Base-by-base conservation (phyloP, 2,888 invertebrate genomes). In the Rhodophaea formosa region DNA sequence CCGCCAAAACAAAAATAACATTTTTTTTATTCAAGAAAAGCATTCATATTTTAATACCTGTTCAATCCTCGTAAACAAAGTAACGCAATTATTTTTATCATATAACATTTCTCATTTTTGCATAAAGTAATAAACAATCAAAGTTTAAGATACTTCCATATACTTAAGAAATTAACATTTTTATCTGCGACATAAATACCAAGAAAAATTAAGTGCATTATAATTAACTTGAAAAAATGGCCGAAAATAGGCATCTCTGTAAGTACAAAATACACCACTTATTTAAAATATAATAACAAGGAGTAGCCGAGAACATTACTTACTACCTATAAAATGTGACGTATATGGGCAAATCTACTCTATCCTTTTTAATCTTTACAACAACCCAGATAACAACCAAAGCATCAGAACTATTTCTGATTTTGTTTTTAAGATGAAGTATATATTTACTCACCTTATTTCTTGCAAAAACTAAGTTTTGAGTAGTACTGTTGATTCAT, bases 171-270 rank as follows among this genome's bases (percentile, higher is more conserved):
- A 10, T 12, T 46, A 23, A 5, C 5, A 46, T 7, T 16, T 8
- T 46, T 46, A 46, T 46, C 46, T 46, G 39, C 39, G 39, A 39
- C 39, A 39, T 12, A n/a, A 35, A 12, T 35, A 3, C 39, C 39
- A 39, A 39, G 39, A 39, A 3, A 12, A 39, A 39, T 39, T 39
- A 39, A 39, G 39, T 39, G 39, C 39, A 39, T 12, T n/a, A 39
- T 39, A n/a, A n/a, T 39, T 39, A n/a, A 39, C 12, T 39, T 10
- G 10, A n/a, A 39, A 35, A n/a, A 39, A 39, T 39, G 39, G 39
- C 39, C n/a, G 39, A 39, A 39, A 39, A 39, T 39, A 8, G 39
- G 3, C n/a, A 39, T 12, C 67, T 65, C 64, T 66, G 71, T 76
- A 68, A 70, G 72, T 60, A 58, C 44, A 54, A 56, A 67, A 59